phyloP scores from a whole-genome alignment of 2,888 invertebrate species.

The Temnothorax ravouxi region DNA sequence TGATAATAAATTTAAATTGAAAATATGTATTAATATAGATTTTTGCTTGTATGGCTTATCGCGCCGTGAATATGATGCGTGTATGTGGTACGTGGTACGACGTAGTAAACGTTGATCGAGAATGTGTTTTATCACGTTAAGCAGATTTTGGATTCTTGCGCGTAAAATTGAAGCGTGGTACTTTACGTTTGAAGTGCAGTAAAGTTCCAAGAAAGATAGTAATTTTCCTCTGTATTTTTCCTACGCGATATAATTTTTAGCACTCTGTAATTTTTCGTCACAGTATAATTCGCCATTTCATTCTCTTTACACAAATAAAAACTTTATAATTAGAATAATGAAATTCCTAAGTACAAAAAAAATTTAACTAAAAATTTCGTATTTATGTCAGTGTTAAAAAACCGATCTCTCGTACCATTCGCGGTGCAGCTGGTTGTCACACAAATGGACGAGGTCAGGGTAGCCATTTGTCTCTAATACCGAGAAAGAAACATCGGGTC shows the following conservation, averaged over 20 bases:
- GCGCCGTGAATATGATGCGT: background rate
- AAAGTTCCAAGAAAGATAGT: background rate
- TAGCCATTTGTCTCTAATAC: slow-evolving; percentile 49
- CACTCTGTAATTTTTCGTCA: slow-evolving; percentile 8
- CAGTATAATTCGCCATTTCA: background rate
- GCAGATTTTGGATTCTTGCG: slow-evolving; percentile 11
- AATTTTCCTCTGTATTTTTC: slow-evolving; percentile 20
- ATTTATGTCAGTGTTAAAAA: background rate
- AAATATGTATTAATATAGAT: background rate
- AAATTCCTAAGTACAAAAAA: background rate
- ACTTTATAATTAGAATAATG: background rate
- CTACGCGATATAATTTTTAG: background rate
- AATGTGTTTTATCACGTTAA: slow-evolving; percentile 31
- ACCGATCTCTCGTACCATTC: background rate
- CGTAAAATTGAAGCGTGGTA: background rate
- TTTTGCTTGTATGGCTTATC: background rate
- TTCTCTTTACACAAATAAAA: background rate
- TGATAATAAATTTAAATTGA: background rate
- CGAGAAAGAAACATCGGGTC: slow-evolving; percentile 57
- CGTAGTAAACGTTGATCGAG: slow-evolving; percentile 21
- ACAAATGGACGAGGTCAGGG: slow-evolving; percentile 65
- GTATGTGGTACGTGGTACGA: background rate
- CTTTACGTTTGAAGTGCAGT: background rate
- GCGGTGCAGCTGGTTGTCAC: slow-evolving; percentile 28
- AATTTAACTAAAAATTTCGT: background rate